These are phyloP conservation scores for Antechinus flavipes DNA, from an alignment of 2,113 vertebrate genomes.

Conservation along the genomic window DNA sequence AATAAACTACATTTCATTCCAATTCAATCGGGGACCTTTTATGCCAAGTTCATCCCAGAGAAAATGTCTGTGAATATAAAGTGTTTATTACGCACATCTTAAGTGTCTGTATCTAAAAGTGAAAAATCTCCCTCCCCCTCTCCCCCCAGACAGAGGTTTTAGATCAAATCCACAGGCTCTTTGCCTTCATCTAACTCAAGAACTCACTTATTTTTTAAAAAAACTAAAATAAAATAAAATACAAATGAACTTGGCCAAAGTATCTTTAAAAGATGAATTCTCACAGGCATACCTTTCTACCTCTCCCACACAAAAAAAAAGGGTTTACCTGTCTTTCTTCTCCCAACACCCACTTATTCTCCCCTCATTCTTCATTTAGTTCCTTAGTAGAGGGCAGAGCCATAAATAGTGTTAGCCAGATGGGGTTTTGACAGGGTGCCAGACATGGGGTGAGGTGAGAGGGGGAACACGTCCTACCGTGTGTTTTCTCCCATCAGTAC, in stretches of 20 bases:
- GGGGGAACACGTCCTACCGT: not conserved
- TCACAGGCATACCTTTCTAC: not conserved
- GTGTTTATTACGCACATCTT: slow-evolving; percentile 29
- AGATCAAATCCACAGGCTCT: slow-evolving; percentile 43
- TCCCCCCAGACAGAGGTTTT: slow-evolving; percentile 48
- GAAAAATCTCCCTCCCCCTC: not conserved
- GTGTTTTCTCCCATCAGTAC: not conserved
- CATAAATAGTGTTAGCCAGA: not conserved
- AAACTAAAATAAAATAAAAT: not conserved
- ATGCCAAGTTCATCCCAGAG: slow-evolving; percentile 5
- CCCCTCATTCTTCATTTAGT: not conserved
- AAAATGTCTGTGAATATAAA: slow-evolving; percentile 47
- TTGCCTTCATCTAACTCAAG: not conserved
- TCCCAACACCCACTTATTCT: not conserved
- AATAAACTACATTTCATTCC: slow-evolving; percentile 34
- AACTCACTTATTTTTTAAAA: not conserved
- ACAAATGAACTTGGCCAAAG: not conserved
- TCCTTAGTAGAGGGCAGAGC: not conserved
- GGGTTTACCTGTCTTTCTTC: not conserved
- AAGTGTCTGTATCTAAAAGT: not conserved
- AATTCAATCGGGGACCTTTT: slow-evolving; percentile 45
- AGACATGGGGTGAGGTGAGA: not conserved
- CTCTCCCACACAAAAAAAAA: not conserved
- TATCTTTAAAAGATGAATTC: not conserved
- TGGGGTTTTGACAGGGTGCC: not conserved